Evolutionary conservation across 2,888 invertebrate species (phyloP).

Genomic region (Anthoptus insignis): DNA sequence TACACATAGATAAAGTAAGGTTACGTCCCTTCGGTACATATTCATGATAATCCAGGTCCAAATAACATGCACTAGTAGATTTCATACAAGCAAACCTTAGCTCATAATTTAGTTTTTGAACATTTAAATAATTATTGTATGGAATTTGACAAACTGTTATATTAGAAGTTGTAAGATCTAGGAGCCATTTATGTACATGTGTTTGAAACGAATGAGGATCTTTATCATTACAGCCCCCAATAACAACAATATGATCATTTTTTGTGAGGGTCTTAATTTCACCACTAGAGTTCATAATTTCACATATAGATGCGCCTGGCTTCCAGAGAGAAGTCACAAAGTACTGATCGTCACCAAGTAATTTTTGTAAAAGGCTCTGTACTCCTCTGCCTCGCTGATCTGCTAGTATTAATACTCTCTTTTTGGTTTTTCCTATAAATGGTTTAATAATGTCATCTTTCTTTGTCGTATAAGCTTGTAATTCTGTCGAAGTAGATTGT

Average conservation of each 20-base stretch:
- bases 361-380: not conserved
- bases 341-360: not conserved
- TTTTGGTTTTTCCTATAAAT: not conserved
- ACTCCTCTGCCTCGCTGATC: not conserved
- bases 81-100: conserved; percentile 10
- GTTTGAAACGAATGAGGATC: not conserved
- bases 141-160: conserved; percentile 15
- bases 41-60: not conserved
- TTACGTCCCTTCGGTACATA: not conserved
- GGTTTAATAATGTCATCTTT: too few species aligned
- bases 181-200: not conserved
- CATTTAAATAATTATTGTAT: conserved; percentile 12
- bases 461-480: too few species aligned
- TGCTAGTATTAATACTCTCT: not conserved
- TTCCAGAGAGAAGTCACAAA: not conserved
- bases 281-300: not conserved
- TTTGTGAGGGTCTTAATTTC: not conserved
- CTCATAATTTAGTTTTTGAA: conserved; percentile 9
- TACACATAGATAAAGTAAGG: not conserved
- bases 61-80: not conserved
- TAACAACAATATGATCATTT: conserved; percentile 2
- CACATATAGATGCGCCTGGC: not conserved
- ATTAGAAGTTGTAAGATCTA: too few species aligned
- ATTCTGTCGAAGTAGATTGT: too few species aligned
- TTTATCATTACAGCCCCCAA: not conserved